phyloP scores from a whole-genome alignment of 2,797 vertebrate genomes.

The Simalia tracyae region DNA sequence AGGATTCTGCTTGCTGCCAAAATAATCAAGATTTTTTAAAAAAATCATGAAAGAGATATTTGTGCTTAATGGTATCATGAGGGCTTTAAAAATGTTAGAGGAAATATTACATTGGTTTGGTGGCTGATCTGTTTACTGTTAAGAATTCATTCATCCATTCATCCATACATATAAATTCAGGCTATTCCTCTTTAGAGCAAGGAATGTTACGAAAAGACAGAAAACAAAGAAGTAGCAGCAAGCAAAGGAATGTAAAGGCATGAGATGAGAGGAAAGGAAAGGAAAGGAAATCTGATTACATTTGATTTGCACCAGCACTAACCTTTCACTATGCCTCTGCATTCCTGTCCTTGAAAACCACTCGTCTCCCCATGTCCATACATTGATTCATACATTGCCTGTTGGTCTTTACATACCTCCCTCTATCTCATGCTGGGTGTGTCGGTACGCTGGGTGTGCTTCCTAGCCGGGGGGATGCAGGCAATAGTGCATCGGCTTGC shows the following conservation, averaged over 20 bases:
- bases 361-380: neutral
- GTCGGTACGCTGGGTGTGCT: neutral
- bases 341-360: neutral
- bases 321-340: neutral
- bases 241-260: neutral
- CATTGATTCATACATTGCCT: neutral
- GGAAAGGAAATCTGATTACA: neutral
- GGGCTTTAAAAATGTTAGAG: neutral
- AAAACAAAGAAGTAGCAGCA: neutral
- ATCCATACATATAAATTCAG: neutral
- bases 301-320: neutral
- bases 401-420: neutral
- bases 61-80: neutral
- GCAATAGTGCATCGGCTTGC: neutral
- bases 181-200: neutral
- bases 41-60: neutral
- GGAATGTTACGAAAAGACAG: neutral
- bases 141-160: neutral
- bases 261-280: neutral
- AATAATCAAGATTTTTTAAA: neutral
- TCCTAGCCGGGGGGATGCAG: neutral
- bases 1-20: neutral
- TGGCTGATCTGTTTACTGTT: neutral
- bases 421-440: neutral
- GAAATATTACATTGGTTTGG: neutral